A percentile compares a stretch with the other conserved stretches of the same genome.
Evolutionary conservation across 2,888 invertebrate species (phyloP).

Genomic region (Polietes domitor): DNA sequence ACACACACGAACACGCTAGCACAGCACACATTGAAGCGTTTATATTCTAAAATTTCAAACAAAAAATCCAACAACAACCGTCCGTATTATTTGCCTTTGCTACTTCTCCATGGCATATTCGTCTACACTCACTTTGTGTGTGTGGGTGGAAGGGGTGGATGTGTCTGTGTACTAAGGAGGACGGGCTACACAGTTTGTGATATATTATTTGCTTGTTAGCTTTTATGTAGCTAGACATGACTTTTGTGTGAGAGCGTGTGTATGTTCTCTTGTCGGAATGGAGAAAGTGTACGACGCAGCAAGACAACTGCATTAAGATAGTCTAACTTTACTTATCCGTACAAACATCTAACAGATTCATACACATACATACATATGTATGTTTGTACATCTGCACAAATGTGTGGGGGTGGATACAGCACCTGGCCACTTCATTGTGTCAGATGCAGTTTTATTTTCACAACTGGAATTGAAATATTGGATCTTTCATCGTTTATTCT

Average conservation of each 20-base stretch:
- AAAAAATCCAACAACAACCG: not conserved
- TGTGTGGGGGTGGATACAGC: no score
- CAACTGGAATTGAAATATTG: no score
- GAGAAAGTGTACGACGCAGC: not conserved
- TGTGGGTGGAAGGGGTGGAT: no score
- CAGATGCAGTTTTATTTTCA: no score
- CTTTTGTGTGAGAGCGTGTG: not conserved
- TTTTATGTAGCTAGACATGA: not conserved
- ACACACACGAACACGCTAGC: not conserved
- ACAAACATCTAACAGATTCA: no score
- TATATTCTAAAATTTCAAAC: not conserved
- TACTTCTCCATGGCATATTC: not conserved
- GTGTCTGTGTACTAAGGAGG: not conserved
- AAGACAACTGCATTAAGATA: not conserved
- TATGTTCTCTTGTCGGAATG: not conserved
- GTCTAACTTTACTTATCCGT: not conserved
- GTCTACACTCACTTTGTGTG: no score
- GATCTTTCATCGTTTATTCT: no score
- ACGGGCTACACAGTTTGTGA: not conserved
- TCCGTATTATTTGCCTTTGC: not conserved
- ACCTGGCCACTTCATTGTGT: no score
- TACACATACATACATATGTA: no score
- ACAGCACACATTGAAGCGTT: not conserved
- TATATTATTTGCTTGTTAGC: slow-evolving; percentile 33
- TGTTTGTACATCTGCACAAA: no score